Base-by-base conservation (phyloP, 2,797 vertebrate genomes). In the Tokudaia muenninki region DNA sequence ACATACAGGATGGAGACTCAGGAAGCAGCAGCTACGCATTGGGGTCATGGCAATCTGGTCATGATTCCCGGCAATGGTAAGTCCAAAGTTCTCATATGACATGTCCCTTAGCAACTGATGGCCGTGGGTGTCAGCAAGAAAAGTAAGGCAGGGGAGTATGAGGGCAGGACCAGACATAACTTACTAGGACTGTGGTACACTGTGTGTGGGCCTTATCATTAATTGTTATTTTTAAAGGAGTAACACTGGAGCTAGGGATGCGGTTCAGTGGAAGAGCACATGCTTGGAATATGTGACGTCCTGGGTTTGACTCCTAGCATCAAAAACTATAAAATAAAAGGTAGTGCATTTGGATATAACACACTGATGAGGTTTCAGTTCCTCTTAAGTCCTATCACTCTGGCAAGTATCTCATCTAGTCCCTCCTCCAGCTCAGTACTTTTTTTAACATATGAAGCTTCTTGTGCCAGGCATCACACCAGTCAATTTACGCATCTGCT, bases 1-100 rank as follows among this genome's bases (percentile, higher is more conserved):
- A 95, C 86, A 17, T 70, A 87, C 61, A 78, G 57, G 50, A 9
- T 55, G 19, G 72, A 77, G 87, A 94, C 72, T 86, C 77, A 79
- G 78, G 2, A 96, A n/a, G 34, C 77, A 87, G n/a, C 70, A 52
- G 47, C 37, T 57, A 52, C 24, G 7, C 47, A 80, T 44, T 75
- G 34, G 34, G 77, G 61, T 82, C 61, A 75, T 47, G 29, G 67
- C 65, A 92, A 90, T 37, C 24, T 7, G 14, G 70, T 29, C 26
- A 29, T 59, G 21, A 31, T 61, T 95, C 63, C 75, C 78, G 41
- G 44, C 82, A 93, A 75, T 19, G 72, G 57, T 7, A 4, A 87
- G 90, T 5, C 41, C 1, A 1, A 1, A 3, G 50, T 65, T 47
- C 87, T 84, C 24, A 74, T 19, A 44, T 12, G 74, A 19, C 57